These are phyloP conservation scores for Cylas formicarius DNA, from an alignment of 1,140 invertebrate species.

Conservation along the genomic window DNA sequence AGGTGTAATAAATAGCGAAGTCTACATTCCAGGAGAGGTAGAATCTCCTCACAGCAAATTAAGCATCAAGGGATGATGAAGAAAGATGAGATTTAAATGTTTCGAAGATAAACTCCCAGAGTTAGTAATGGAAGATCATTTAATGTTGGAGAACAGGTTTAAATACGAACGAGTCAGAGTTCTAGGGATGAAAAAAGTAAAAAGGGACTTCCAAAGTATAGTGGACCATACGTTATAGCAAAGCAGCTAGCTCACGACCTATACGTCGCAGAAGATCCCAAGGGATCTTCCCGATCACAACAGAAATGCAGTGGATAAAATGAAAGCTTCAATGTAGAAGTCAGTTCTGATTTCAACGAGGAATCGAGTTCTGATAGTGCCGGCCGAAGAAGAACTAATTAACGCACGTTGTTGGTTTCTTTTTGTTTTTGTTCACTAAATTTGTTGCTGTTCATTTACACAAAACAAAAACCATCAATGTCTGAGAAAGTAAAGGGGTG, in stretches of 20 bases:
- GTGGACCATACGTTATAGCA: neutral
- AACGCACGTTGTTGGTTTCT: too few species aligned
- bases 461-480: too few species aligned
- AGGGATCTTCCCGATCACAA: neutral
- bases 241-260: neutral
- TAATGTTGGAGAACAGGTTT: constrained; percentile 1
- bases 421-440: too few species aligned
- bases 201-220: neutral
- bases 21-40: constrained; percentile 2
- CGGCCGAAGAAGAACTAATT: too few species aligned
- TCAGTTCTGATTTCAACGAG: constrained; percentile 7
- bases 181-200: constrained; percentile 1
- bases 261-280: constrained; percentile 4
- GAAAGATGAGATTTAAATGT: neutral
- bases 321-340: constrained; percentile 7
- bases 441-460: too few species aligned
- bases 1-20: neutral
- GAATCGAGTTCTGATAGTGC: too few species aligned
- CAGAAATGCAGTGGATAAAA: constrained; percentile 1
- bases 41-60: neutral
- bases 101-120: too few species aligned
- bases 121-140: too few species aligned
- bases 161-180: neutral
- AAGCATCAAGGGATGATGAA: constrained; percentile 3
- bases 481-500: too few species aligned